Evolutionary conservation across 1,140 invertebrate genomes (phyloP), one percentile per base, ranked within the genome.

Genomic region (Zophobas morio): DNA sequence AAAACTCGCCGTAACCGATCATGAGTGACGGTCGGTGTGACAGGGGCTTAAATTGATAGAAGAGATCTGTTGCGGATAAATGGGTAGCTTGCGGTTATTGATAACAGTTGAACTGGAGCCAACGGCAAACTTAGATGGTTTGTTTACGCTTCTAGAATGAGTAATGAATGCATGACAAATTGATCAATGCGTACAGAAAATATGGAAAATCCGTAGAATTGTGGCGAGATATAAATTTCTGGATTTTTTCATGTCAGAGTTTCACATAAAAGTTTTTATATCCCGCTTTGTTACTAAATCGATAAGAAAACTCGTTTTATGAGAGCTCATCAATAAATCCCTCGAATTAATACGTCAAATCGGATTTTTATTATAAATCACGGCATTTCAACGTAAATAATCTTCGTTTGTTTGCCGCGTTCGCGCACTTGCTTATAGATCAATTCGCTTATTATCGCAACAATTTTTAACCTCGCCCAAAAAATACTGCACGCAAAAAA

Each of bases 101-200:
- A 72, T 81, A 81, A 81, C 78, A 70, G 76, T 79, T 81, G 80
- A 81, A 80, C 76, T 78, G 71, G 56, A 81, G 80, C 80, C 80
- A 80, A 80, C 47, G 76, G 78, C 75, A 81, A 78, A 78, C 76
- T 80, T 80, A 63, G 74, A 81, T 78, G 78, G 78, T 81, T 81
- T 81, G 80, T 81, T 81, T 81, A 80, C 80, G 79, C 70, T 80
- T 42, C 63, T 63, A 70, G 78, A 76, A 81, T 81, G 78, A 81
- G 71, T 81, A 81, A 81, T 81, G 80, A 81, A 81, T 80, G 70
- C 78, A 81, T 81, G 80, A 81, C 78, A 81, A 81, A 80, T 79
- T 81, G 78, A 78, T 78, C 74, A 73, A 75, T 72, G 78, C 79
- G 60, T 70, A 81, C 57, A 79, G 74, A 81, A 80, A 77, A 81